These are phyloP conservation scores for Oncorhynchus kisutch DNA, from an alignment of 2,113 vertebrate genomes.

Conservation along the genomic window DNA sequence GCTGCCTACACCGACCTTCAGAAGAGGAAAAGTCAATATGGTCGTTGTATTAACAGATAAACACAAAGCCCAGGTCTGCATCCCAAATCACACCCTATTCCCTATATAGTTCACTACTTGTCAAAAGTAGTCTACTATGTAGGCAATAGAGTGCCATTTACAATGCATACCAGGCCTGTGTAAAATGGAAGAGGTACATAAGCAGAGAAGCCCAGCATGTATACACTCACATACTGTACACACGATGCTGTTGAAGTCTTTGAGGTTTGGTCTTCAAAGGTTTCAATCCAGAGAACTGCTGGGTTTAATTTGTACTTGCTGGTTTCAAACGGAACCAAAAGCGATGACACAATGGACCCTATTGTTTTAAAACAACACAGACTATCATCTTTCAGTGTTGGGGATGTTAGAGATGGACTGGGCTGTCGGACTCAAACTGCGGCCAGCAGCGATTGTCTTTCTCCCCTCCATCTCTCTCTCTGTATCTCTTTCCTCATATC, in stretches of 20 bases:
- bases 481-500: background rate
- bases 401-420: background rate
- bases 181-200: slow-evolving; percentile 14
- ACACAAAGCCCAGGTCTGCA: slow-evolving; percentile 4
- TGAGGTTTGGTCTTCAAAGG: background rate
- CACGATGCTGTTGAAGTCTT: background rate
- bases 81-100: no score
- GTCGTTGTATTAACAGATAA: slow-evolving; percentile 23
- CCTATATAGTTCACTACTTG: no score
- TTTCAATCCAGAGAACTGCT: background rate
- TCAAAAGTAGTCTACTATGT: no score
- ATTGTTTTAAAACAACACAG: background rate
- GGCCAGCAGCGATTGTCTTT: background rate
- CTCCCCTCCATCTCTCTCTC: background rate
- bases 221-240: background rate
- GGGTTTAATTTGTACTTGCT: background rate
- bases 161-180: background rate
- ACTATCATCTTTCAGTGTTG: background rate
- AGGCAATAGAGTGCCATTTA: no score
- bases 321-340: background rate
- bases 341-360: background rate
- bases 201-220: background rate
- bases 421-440: background rate
- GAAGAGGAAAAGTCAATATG: slow-evolving; percentile 27
- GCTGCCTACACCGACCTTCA: slow-evolving; percentile 9